phyloP scores from a whole-genome alignment of 2,797 vertebrate genomes.

The Scyliorhinus canicula region DNA sequence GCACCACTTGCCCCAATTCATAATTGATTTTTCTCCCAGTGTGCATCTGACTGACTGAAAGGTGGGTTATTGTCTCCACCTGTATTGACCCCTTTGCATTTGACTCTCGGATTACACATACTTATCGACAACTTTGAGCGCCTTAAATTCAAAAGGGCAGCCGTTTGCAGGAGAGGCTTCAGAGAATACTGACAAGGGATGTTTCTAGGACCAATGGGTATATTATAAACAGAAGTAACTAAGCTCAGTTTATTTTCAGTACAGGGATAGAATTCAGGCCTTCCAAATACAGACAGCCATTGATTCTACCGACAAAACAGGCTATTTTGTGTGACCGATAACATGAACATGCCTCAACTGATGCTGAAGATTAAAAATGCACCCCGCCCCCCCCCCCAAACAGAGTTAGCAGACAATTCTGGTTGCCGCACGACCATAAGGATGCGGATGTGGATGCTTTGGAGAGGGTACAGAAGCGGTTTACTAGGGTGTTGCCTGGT shows the following conservation, averaged over 20 bases:
- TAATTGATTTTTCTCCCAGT: background rate
- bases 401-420: background rate
- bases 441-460: too few species aligned
- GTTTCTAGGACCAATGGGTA: background rate
- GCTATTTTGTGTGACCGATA: background rate
- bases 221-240: background rate
- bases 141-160: background rate
- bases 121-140: background rate
- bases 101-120: background rate
- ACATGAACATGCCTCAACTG: background rate
- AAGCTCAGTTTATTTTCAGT: slow-evolving; percentile 10
- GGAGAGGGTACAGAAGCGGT: too few species aligned
- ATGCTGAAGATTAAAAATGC: background rate
- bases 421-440: too few species aligned
- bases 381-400: background rate
- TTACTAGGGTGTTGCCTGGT: too few species aligned
- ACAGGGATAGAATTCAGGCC: background rate
- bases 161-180: background rate
- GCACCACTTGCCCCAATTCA: background rate
- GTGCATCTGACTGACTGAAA: background rate
- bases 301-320: background rate
- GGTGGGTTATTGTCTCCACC: background rate
- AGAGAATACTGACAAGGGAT: background rate
- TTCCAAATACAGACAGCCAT: background rate
- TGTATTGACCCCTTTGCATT: background rate